phyloP scores from a whole-genome alignment of 1,140 invertebrate species.

The Ceratosolen fusciceps region DNA sequence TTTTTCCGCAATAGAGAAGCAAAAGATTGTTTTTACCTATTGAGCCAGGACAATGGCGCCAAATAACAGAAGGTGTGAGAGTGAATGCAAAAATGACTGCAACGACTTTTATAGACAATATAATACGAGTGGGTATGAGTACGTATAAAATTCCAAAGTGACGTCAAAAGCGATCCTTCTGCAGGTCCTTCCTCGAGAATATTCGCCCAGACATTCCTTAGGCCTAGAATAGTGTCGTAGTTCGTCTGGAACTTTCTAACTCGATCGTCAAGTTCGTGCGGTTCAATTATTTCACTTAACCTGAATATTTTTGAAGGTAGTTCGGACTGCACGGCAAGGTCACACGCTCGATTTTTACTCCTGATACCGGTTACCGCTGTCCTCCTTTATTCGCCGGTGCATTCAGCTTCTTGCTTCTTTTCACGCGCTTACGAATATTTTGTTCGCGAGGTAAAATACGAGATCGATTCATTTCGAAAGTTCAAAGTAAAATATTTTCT shows the following conservation, averaged over 20 bases:
- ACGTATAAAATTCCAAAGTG: constrained; percentile 66
- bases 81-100: neutral
- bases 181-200: neutral
- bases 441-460: neutral
- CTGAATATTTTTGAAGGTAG: constrained; percentile 42
- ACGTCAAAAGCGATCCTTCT: constrained; percentile 50
- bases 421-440: neutral
- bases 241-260: too few relatives aligned
- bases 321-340: constrained; percentile 23
- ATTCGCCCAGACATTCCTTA: neutral
- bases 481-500: neutral
- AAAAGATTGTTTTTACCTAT: too few relatives aligned
- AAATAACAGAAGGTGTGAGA: neutral
- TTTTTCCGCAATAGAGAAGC: too few relatives aligned
- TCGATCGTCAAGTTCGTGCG: neutral
- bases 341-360: neutral
- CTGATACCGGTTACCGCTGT: neutral
- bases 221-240: neutral
- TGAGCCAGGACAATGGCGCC: constrained; percentile 4
- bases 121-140: constrained; percentile 37
- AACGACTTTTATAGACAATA: constrained; percentile 33
- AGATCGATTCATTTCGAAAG: neutral
- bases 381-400: too few relatives aligned
- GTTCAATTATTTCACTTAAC: constrained; percentile 37
- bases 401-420: neutral